phyloP scores from a whole-genome alignment of 2,888 invertebrate genomes.

The Euplagia quadripunctaria region DNA sequence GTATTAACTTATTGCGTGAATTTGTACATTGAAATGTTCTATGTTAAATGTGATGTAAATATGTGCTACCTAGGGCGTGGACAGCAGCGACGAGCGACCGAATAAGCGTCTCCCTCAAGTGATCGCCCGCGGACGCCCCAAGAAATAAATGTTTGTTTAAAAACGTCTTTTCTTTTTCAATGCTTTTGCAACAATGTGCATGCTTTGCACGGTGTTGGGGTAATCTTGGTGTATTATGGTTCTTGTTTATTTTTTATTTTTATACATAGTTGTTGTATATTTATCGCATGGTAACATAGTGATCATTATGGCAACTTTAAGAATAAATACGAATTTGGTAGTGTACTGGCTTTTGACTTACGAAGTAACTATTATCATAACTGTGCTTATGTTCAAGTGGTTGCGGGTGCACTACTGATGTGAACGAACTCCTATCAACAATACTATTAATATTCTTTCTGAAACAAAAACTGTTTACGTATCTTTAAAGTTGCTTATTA shows the following conservation, averaged over 20 bases:
- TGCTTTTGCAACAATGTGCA: constrained; percentile 26
- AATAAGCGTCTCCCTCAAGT: constrained; percentile 77
- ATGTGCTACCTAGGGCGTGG: constrained; percentile 71
- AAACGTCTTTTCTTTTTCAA: constrained; percentile 26
- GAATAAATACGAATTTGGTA: neutral
- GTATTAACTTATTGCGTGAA: neutral
- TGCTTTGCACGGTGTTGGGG: constrained; percentile 7
- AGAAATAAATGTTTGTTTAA: constrained; percentile 84
- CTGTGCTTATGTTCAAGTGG: too few species aligned
- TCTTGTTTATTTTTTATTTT: neutral
- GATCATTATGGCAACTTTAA: neutral
- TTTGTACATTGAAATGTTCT: neutral
- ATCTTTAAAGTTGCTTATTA: neutral
- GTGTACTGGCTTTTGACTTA: neutral
- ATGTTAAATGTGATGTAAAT: constrained; percentile 48
- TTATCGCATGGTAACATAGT: constrained; percentile 6
- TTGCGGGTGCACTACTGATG: too few species aligned
- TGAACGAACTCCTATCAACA: too few species aligned
- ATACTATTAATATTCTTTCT: too few species aligned
- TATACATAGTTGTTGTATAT: neutral
- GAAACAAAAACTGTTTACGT: neutral
- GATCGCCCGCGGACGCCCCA: constrained; percentile 81
- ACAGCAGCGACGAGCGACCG: constrained; percentile 81
- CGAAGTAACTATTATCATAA: too few species aligned
- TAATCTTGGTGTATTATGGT: neutral